These are phyloP conservation scores for Mionectes olivaceus DNA, from an alignment of 2,797 vertebrate species.

Conservation along the genomic window DNA sequence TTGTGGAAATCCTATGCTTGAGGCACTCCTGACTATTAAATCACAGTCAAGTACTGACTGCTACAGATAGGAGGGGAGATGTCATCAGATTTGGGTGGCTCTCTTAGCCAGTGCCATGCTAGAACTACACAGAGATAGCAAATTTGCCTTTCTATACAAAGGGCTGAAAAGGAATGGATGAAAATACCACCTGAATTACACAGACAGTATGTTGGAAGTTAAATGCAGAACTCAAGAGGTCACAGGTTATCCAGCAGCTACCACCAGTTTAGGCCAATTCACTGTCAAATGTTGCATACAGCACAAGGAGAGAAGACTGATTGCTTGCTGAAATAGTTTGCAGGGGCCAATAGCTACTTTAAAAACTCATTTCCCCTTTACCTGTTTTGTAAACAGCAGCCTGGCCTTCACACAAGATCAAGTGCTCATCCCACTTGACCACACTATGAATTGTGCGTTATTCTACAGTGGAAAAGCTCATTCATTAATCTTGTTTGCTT, in stretches of 20 bases:
- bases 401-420: neutral
- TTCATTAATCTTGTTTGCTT: neutral
- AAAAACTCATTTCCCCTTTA: neutral
- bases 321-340: neutral
- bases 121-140: neutral
- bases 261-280: neutral
- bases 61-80: neutral
- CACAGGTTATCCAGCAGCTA: neutral
- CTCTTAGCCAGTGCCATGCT: neutral
- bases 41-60: neutral
- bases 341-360: neutral
- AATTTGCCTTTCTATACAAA: neutral
- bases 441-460: neutral
- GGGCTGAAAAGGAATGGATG: neutral
- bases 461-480: neutral
- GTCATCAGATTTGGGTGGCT: neutral
- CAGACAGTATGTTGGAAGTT: neutral
- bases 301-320: neutral
- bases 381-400: neutral
- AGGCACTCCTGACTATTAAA: neutral
- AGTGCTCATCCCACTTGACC: neutral
- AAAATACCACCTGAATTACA: neutral
- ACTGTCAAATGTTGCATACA: neutral
- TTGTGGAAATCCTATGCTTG: neutral
- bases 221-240: neutral